A percentile compares a stretch with the other conserved stretches of the same genome.
These are phyloP conservation scores for Hypomesus transpacificus DNA, from an alignment of 2,113 vertebrate species.

Conservation along the genomic window DNA sequence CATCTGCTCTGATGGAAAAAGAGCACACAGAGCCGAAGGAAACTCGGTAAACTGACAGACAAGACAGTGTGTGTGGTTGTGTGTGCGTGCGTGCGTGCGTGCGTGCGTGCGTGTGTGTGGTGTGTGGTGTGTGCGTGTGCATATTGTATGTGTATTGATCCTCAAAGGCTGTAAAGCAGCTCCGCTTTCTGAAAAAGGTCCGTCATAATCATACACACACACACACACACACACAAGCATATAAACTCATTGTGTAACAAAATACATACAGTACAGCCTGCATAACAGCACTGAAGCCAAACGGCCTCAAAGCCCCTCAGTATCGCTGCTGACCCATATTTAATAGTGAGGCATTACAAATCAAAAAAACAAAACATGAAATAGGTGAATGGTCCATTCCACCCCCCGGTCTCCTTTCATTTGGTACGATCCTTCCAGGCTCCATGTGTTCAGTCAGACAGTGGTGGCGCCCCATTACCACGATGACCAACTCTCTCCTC, in stretches of 20 bases:
- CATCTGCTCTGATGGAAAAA: constrained; percentile 65
- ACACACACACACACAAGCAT: constrained; percentile 13
- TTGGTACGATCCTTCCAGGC: constrained; percentile 43
- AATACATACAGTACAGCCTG: constrained; percentile 18
- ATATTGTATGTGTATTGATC: constrained; percentile 59
- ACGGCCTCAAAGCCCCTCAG: constrained; percentile 30
- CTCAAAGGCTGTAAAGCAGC: constrained; percentile 44
- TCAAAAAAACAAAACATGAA: constrained; percentile 16
- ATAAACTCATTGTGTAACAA: constrained; percentile 7
- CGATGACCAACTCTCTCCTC: no score
- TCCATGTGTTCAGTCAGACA: constrained; percentile 24
- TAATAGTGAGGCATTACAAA: constrained; percentile 9
- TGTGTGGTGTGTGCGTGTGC: constrained; percentile 36
- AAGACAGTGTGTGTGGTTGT: constrained; percentile 45
- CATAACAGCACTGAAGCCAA: constrained; percentile 23
- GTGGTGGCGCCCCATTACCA: no score
- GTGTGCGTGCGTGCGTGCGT: constrained; percentile 22
- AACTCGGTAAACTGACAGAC: constrained; percentile 63
- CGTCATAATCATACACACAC: constrained; percentile 28
- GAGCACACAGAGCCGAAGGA: constrained; percentile 48
- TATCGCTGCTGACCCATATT: not conserved
- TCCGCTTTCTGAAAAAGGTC: constrained; percentile 63
- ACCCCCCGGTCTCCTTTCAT: constrained; percentile 16
- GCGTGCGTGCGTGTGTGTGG: constrained; percentile 39
- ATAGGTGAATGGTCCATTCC: constrained; percentile 20